These are phyloP conservation scores for Chloroclysta siterata DNA, from an alignment of 2,888 invertebrate species.

Conservation along the genomic window DNA sequence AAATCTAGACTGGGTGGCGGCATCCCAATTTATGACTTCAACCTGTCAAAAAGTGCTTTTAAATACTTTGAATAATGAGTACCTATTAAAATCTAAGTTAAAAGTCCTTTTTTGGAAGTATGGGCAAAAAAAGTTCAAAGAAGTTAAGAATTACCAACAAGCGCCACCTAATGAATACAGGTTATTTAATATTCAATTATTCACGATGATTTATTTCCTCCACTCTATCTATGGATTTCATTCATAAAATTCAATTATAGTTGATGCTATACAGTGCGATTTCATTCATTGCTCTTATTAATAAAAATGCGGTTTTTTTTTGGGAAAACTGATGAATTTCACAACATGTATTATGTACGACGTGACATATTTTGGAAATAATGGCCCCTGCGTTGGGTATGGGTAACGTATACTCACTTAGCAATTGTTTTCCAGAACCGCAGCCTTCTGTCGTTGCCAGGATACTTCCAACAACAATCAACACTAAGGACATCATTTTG, in stretches of 20 bases:
- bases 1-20: constrained; percentile 80
- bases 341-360: not conserved
- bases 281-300: constrained; percentile 15
- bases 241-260: constrained; percentile 31
- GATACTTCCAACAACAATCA: constrained; percentile 80
- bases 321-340: not conserved
- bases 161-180: constrained; percentile 26
- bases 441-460: constrained; percentile 78
- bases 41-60: constrained; percentile 32
- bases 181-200: constrained; percentile 38
- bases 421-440: constrained; percentile 74
- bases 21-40: constrained; percentile 59
- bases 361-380: too few relatives aligned
- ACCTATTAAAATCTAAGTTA: constrained; percentile 7
- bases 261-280: constrained; percentile 1
- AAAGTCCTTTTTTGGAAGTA: constrained; percentile 13
- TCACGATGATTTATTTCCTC: constrained; percentile 37
- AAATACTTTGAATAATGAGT: constrained; percentile 15
- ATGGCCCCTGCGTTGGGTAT: not conserved
- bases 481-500: constrained; percentile 82
- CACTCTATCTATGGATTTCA: constrained; percentile 29
- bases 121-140: constrained; percentile 6
- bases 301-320: not conserved
- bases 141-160: constrained; percentile 7
- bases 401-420: constrained; percentile 67